Percentiles rank a stretch among this genome's conserved stretches.
These are phyloP conservation scores for Corvus moneduloides DNA, from an alignment of 2,113 vertebrate species.

Conservation along the genomic window DNA sequence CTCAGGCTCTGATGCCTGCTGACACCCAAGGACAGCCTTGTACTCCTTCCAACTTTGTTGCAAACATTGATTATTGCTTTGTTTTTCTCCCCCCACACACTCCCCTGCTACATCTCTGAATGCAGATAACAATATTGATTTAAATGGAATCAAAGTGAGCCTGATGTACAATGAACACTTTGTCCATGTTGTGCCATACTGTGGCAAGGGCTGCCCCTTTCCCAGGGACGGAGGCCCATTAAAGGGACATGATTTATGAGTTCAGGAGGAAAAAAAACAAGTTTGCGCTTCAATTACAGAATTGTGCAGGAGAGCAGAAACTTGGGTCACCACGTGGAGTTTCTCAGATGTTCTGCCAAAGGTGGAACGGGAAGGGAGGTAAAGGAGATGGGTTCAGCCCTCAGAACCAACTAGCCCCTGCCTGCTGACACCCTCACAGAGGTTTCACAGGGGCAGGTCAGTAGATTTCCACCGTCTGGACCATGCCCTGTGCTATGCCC, in stretches of 20 bases:
- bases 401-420: neutral
- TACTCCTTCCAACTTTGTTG: neutral
- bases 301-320: neutral
- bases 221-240: neutral
- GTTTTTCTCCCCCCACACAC: neutral
- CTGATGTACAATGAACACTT: neutral
- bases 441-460: no score
- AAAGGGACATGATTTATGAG: neutral
- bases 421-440: neutral
- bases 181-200: neutral
- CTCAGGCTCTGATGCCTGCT: neutral
- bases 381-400: neutral
- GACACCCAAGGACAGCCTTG: neutral
- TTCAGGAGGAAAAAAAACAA: neutral
- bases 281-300: neutral
- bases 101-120: neutral
- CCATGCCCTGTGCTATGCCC: neutral
- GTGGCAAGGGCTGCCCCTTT: neutral
- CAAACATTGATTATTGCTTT: neutral
- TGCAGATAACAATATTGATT: neutral
- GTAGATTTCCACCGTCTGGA: accelerated
- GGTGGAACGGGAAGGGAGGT: neutral
- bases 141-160: neutral
- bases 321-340: neutral
- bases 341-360: neutral